Evolutionary conservation across 2,113 vertebrate genomes (phyloP), one percentile per base, ranked within the genome.

Genomic region (Megaleporinus macrocephalus): DNA sequence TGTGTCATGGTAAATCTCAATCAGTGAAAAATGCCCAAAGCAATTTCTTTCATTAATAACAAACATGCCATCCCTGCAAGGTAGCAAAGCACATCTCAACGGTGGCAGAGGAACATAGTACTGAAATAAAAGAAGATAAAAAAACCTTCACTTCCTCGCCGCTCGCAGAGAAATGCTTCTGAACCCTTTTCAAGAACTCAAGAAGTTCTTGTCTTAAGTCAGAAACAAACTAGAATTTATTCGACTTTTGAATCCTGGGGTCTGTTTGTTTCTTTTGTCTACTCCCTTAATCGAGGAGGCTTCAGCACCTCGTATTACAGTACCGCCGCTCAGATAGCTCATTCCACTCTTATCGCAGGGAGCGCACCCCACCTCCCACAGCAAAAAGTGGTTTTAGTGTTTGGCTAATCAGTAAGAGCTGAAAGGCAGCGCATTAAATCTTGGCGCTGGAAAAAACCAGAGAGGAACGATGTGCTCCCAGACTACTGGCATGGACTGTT

Each of bases 11-110:
- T 83, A 86, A 91, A 90, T 87, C 86, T 89, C 88, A 85, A 87
- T 90, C 90, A 89, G 87, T 80, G 86, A 76, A 88, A 85, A 91
- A 78, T 71, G 80, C 79, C 85, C 69, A 71, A 82, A 73, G 74
- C 47, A 55, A 51, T 85, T 89, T 89, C 83, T 89, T 88, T 90
- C 82, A 87, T 87, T 81, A 88, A 80, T 79, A 83, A 87, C 88
- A 91, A 89, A 90, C 84, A 90, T 88, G 79, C 83, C 84, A 77
- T 88, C 86, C 81, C 84, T 89, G 87, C 70, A 88, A 81, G 80
- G 81, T 87, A 88, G 84, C 83, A 84, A 88, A 81, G 76, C 75
- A 66, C 82, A 78, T 27, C 77, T 82, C 69, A 73, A 78, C 83
- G 73, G 82, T 85, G 88, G 84, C 83, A 83, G 84, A 79, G 79